Conservation (phyloP, 1,140 invertebrate species). For the Apolygus lucorum region DNA sequence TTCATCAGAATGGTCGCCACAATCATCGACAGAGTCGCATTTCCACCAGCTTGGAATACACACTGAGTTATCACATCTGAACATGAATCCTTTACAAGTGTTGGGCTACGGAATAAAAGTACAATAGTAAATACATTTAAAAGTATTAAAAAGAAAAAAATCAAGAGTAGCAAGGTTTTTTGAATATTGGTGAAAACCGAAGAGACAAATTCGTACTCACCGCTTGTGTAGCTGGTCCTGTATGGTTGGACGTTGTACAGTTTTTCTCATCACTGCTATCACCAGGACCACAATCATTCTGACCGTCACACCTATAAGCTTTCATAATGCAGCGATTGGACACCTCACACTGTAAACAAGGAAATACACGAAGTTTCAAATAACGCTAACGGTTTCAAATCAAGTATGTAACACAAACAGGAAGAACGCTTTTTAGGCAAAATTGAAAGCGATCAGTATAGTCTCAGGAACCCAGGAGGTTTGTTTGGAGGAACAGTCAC, state of each 20-base stretch:
- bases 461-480: too few relatives aligned
- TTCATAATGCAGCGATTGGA: conserved; percentile 63
- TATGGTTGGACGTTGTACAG: too few relatives aligned
- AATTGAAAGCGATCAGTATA: too few relatives aligned
- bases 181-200: background rate
- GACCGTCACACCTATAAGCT: conserved; percentile 65
- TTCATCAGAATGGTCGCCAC: conserved; percentile 70
- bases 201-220: too few relatives aligned
- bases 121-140: too few relatives aligned
- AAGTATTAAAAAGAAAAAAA: conserved; percentile 4
- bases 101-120: too few relatives aligned
- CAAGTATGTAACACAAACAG: too few relatives aligned
- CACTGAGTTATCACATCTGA: conserved; percentile 58
- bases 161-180: background rate
- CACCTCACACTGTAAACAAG: conserved; percentile 32
- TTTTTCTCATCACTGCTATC: conserved; percentile 49
- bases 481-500: too few relatives aligned
- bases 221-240: too few relatives aligned
- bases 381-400: too few relatives aligned
- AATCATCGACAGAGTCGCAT: conserved; percentile 62
- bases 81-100: conserved; percentile 66
- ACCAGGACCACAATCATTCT: conserved; percentile 61
- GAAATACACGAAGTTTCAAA: too few relatives aligned
- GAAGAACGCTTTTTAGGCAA: too few relatives aligned
- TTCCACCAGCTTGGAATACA: conserved; percentile 83